Base-by-base conservation (phyloP, 2,797 vertebrate species). In the Pagetopsis macropterus region DNA sequence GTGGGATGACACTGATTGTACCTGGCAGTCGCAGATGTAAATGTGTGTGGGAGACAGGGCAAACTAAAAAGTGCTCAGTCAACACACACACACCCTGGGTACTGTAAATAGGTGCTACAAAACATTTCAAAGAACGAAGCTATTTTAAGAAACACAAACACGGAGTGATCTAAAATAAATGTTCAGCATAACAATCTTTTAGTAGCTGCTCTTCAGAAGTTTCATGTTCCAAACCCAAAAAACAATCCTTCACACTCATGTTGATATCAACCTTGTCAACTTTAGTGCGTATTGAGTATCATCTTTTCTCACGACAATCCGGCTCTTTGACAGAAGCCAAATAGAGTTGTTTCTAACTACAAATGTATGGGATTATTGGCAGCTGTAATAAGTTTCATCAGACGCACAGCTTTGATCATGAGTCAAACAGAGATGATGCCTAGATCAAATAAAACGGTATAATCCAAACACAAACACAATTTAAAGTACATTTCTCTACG, bases 361-460 rank as follows among this genome's bases (percentile, higher is more conserved):
- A 64, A 59, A 68, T 19, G 44, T 21, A 41, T 6, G 12, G 59
- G 51, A 48, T 41, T 58, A n/a, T 40, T 66, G 41, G 61, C 76
- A 83, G 65, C 48, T 50, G 49, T 74, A 60, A 41, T 50, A 9
- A 65, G 21, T 60, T 73, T 64, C 50, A 76, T 71, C 64, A 61
- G 72, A 63, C 66, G 23, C 58, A 81, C 69, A 76, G 27, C 72
- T 83, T 64, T 87, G 78, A 84, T 85, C 68, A 43, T 17, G 37
- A 74, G 43, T 81, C 58, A 60, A 64, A 54, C 14, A 23, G 69
- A 61, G 52, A 70, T 31, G 40, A 68, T 21, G 41, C 31, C 65
- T 21, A 50, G 73, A 78, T 79, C 64, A 67, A 75, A 63, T 16
- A 85, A 54, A 71, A 50, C 37, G 37, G 19, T 43, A 57, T 65